A percentile compares a stretch with the other conserved stretches of the same genome.
Conservation (phyloP, 2,888 invertebrate species). For the Acheta domesticus region DNA sequence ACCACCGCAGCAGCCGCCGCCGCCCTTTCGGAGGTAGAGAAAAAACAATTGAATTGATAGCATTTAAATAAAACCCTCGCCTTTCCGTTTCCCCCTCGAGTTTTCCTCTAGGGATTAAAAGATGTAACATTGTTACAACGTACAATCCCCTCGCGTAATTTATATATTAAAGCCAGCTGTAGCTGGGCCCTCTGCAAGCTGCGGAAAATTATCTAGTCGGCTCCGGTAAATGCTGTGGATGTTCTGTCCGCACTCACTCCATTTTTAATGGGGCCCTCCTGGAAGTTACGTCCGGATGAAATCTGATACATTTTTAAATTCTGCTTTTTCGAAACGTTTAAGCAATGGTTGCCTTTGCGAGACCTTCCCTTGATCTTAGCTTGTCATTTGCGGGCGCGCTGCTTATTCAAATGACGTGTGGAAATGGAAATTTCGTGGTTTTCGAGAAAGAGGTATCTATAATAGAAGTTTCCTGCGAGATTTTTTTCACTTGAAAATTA, state of each 20-base stretch:
- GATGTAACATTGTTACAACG: conserved; percentile 6
- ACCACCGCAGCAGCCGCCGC: background rate
- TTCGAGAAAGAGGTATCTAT: too few relatives aligned
- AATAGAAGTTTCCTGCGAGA: too few relatives aligned
- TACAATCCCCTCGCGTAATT: background rate
- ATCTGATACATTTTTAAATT: conserved; percentile 2
- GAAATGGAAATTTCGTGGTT: background rate
- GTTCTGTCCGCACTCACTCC: background rate
- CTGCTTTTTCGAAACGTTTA: conserved; percentile 9
- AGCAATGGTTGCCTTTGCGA: background rate
- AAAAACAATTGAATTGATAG: conserved; percentile 18
- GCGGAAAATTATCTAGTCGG: background rate
- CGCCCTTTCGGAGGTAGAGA: background rate
- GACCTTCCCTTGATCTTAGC: background rate
- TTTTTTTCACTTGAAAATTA: too few relatives aligned
- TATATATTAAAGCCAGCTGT: conserved; percentile 1
- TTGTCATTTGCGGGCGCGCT: background rate
- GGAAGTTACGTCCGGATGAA: background rate
- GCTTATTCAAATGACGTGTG: background rate
- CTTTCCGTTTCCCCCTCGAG: background rate
- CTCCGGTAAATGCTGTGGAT: background rate
- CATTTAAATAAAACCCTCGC: conserved; percentile 18
- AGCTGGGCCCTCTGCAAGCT: background rate
- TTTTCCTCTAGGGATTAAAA: background rate
- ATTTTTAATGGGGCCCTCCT: background rate